These are phyloP conservation scores for Chrysomela aeneicollis DNA, from an alignment of 2,888 invertebrate genomes.

Conservation along the genomic window DNA sequence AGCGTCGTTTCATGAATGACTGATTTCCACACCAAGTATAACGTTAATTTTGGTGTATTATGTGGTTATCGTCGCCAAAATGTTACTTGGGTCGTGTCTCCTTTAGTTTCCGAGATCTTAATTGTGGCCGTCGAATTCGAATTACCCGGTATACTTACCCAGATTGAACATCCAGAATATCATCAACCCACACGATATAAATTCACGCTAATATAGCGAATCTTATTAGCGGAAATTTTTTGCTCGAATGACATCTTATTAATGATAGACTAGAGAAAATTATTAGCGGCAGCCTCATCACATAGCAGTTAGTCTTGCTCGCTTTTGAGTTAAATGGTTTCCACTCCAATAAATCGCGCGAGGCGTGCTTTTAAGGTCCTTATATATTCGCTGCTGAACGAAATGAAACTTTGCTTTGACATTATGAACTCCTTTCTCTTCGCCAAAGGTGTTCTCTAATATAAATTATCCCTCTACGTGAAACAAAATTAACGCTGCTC, in stretches of 20 bases:
- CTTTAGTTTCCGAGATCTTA: too few species aligned
- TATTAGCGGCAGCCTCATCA: slow-evolving; percentile 42
- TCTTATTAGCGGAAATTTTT: slow-evolving; percentile 37
- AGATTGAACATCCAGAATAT: slow-evolving; percentile 20
- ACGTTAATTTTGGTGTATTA: too few species aligned
- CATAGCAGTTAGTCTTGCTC: slow-evolving; percentile 40
- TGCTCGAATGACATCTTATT: slow-evolving; percentile 42
- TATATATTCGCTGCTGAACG: slow-evolving; percentile 55
- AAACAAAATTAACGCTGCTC: slow-evolving; percentile 52
- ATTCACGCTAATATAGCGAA: slow-evolving; percentile 31
- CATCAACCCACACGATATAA: slow-evolving; percentile 21
- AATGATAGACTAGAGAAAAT: slow-evolving; percentile 45
- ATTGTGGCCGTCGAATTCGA: too few species aligned
- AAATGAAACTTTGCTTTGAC: slow-evolving; percentile 62
- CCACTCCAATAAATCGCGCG: slow-evolving; percentile 48
- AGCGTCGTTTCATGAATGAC: too few species aligned
- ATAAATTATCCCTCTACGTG: slow-evolving; percentile 59
- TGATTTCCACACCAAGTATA: too few species aligned
- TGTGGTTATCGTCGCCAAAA: too few species aligned
- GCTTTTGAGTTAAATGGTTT: slow-evolving; percentile 50
- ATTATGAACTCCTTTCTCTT: slow-evolving; percentile 60
- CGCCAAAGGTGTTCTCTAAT: slow-evolving; percentile 59
- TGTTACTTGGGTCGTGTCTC: too few species aligned
- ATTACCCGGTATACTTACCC: too few species aligned
- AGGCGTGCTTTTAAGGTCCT: slow-evolving; percentile 51